Evolutionary conservation across 2,797 vertebrate species (phyloP).

Genomic region (Amazona finschi): DNA sequence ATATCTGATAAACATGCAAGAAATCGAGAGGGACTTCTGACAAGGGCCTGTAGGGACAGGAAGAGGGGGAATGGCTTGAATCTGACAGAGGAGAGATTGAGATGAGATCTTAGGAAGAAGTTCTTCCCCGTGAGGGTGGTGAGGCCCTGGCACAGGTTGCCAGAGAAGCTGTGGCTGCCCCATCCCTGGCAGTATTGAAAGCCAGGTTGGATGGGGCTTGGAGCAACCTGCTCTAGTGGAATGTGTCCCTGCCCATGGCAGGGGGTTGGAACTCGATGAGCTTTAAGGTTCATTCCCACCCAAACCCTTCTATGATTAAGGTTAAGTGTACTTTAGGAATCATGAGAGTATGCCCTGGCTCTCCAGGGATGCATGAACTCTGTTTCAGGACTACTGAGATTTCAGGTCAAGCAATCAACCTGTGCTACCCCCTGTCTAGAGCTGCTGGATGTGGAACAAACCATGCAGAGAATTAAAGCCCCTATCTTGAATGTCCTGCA

Average conservation of each 20-base stretch:
- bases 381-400: not conserved
- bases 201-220: not conserved
- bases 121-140: not conserved
- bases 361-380: not conserved
- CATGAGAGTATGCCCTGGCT: not conserved
- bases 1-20: not conserved
- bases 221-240: not conserved
- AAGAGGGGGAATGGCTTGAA: not conserved
- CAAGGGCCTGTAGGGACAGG: not conserved
- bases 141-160: not conserved
- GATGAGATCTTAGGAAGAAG: not conserved
- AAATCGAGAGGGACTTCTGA: not conserved
- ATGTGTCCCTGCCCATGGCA: not conserved
- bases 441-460: not conserved
- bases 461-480: not conserved
- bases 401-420: not conserved
- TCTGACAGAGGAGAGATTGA: not conserved
- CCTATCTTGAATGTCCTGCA: fast-evolving
- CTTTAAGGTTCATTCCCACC: not conserved
- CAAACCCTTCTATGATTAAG: not conserved
- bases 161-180: not conserved
- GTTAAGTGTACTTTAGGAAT: not conserved
- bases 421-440: not conserved
- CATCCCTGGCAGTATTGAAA: not conserved
- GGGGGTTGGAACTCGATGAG: not conserved